Evolutionary conservation across 1,140 invertebrate genomes (phyloP).

Genomic region (Penaeus chinensis): DNA sequence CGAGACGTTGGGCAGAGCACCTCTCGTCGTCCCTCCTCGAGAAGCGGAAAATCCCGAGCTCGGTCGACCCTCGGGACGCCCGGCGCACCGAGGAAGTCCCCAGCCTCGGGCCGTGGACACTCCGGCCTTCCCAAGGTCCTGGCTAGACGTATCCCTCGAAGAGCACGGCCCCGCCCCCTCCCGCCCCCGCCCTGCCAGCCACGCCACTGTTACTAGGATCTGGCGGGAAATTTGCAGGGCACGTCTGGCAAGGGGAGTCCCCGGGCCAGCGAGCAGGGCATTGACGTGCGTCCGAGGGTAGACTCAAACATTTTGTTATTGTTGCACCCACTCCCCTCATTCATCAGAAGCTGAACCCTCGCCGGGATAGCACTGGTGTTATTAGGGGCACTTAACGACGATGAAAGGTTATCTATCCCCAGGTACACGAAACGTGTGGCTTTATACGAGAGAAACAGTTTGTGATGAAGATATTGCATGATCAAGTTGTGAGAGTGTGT

Average conservation of each 20-base stretch:
- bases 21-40: conserved; percentile 12
- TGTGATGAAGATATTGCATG: too few relatives aligned
- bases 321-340: background rate
- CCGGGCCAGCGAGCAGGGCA: conserved; percentile 34
- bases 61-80: conserved; percentile 10
- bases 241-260: conserved; percentile 31
- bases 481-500: conserved; percentile 13
- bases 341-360: background rate
- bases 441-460: too few relatives aligned
- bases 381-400: too few relatives aligned
- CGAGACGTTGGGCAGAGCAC: background rate
- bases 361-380: background rate
- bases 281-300: conserved; percentile 31
- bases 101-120: conserved; percentile 22
- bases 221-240: conserved; percentile 45
- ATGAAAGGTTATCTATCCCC: too few relatives aligned
- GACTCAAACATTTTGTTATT: background rate
- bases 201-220: conserved; percentile 49
- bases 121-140: conserved; percentile 55
- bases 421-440: too few relatives aligned
- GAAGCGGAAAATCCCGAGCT: conserved; percentile 39
- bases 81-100: conserved; percentile 44
- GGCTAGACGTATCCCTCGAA: too few relatives aligned
- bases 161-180: background rate
- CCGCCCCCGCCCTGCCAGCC: background rate